These are phyloP conservation scores for Drosophila leonis DNA, from an alignment of 2,888 invertebrate genomes.

Conservation along the genomic window DNA sequence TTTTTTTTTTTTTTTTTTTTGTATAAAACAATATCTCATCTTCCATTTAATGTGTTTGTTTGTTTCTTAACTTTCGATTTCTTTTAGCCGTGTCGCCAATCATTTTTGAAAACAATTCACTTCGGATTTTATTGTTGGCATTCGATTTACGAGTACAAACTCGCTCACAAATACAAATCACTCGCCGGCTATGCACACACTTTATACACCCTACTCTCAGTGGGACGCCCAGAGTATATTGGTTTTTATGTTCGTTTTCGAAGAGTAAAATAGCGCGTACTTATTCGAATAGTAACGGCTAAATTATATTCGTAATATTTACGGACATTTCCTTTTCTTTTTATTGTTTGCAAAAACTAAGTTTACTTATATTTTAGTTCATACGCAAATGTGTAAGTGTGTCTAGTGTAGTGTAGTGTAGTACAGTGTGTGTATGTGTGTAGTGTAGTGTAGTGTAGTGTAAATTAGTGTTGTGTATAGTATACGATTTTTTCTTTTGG, in stretches of 20 bases:
- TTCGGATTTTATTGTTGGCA: slow-evolving; percentile 22
- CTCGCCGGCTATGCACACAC: slow-evolving; percentile 31
- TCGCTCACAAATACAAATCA: slow-evolving; percentile 18
- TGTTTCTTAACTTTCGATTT: slow-evolving; percentile 29
- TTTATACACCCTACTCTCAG: slow-evolving; percentile 21
- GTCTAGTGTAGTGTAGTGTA: slow-evolving; percentile 12
- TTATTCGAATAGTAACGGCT: slow-evolving; percentile 34
- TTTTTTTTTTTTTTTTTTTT: slow-evolving; percentile 54
- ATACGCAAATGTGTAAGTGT: slow-evolving; percentile 25
- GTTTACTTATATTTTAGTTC: slow-evolving; percentile 48
- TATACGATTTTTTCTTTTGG: slow-evolving; percentile 41
- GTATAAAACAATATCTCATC: slow-evolving; percentile 76
- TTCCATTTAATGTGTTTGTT: slow-evolving; percentile 26
- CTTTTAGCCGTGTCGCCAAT: slow-evolving; percentile 27
- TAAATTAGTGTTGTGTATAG: slow-evolving; percentile 35
- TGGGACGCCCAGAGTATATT: slow-evolving; percentile 19
- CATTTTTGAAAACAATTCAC: slow-evolving; percentile 60
- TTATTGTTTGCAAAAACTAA: slow-evolving; percentile 51
- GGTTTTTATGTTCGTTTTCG: slow-evolving; percentile 12
- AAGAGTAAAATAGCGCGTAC: slow-evolving; percentile 40
- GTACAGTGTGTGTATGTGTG: slow-evolving; percentile 7
- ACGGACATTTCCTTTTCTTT: slow-evolving; percentile 49
- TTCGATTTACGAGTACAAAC: slow-evolving; percentile 27
- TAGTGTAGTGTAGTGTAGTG: slow-evolving; percentile 13
- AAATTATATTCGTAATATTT: slow-evolving; percentile 47